Evolutionary conservation across 2,888 invertebrate genomes (phyloP), one percentile per base, ranked within the genome.

Genomic region (Hypolimnas misippus): DNA sequence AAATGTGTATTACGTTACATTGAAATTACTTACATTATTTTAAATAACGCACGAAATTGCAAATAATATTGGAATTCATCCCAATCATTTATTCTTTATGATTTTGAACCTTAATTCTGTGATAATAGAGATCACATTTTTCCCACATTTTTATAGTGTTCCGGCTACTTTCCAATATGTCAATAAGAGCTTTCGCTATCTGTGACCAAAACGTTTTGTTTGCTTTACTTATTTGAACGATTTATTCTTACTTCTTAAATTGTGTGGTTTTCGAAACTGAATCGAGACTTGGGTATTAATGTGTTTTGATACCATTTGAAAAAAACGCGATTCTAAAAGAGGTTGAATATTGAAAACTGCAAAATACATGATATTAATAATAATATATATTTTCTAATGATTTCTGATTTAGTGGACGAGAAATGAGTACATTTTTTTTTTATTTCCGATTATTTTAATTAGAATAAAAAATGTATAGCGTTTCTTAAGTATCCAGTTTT

Each of bases 101-200:
- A 63, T 63, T 57, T 50, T 61, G 35, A n/a, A 46, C 57, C 51
- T 61, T 63, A 54, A 12, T 12, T 5, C 29, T 1, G 54, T 46
- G 12, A 46, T 3, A 42, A 60, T 61, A 63, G 35, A 19, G 57
- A 42, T 40, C 19, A 29, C 5, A 44, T 59, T 49, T 35, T 52
- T 10, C n/a, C 42, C 16, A 49, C 31, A 40, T 8, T 17, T 42
- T 57, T 66, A 25, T 29, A 50, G 10, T 50, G 42, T 16, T n/a
- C 40, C 57, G 25, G 77, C 81, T 81, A 89, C 90, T 91, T 91
- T 91, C 91, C 83, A 90, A 85, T 87, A 81, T 87, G 89, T 90
- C 89, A 89, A 90, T 87, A 88, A 80, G 81, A 87, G 89, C 90
- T 91, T 91, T 91, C 91, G 90, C 90, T 91, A 87, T 90, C 89